Conservation (phyloP, 2,797 vertebrate genomes). For the Scyliorhinus canicula region DNA sequence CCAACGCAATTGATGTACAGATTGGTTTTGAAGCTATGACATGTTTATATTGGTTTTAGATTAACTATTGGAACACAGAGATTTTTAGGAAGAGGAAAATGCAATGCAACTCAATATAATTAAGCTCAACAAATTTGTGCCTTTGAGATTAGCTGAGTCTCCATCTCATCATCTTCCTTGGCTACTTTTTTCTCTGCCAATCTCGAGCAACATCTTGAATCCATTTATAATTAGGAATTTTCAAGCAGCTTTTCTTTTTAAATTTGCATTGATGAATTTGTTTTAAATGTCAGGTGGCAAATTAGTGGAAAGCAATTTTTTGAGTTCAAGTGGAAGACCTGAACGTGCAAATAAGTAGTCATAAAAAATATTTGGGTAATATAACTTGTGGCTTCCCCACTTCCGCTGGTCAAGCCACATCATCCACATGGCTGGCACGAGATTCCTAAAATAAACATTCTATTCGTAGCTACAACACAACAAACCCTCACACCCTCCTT, state of each 20-base stretch:
- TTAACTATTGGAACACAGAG: not conserved
- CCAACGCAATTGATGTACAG: not conserved
- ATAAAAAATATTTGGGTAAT: not conserved
- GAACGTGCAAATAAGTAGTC: not conserved
- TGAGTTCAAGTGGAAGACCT: not conserved
- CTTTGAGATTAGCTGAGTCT: too few relatives aligned
- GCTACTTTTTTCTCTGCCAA: not conserved
- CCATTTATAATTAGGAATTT: not conserved
- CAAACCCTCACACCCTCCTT: too few relatives aligned
- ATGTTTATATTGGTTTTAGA: constrained; percentile 1
- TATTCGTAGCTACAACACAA: too few relatives aligned
- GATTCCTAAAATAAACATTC: too few relatives aligned
- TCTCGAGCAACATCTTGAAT: not conserved
- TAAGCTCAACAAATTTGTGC: not conserved
- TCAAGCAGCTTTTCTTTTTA: not conserved
- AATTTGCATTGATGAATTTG: not conserved
- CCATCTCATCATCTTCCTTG: not conserved
- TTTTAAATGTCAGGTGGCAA: not conserved
- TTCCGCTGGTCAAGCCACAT: too few relatives aligned
- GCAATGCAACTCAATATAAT: not conserved
- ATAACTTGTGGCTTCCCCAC: not conserved
- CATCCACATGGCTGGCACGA: too few relatives aligned
- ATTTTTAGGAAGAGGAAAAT: not conserved
- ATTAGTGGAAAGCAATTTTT: not conserved
- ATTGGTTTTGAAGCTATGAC: not conserved